Evolutionary conservation across 2,797 vertebrate species (phyloP).

Genomic region (Lepus townsendii): DNA sequence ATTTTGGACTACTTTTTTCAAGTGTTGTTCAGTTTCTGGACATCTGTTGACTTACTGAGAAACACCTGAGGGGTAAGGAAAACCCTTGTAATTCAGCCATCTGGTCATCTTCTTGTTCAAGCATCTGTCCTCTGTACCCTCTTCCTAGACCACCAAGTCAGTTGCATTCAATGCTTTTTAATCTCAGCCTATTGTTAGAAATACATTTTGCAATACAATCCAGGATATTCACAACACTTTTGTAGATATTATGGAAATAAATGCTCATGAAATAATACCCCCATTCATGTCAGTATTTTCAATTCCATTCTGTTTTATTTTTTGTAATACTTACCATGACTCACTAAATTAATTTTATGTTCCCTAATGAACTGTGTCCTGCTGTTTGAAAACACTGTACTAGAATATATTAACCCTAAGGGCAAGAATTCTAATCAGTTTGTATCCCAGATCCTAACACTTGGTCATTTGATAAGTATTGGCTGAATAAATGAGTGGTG

Average conservation of each 20-base stretch:
- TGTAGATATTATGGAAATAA: constrained; percentile 38
- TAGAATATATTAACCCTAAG: constrained; percentile 59
- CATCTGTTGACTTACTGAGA: constrained; percentile 75
- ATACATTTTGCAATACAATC: constrained; percentile 14
- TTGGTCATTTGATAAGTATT: constrained; percentile 5
- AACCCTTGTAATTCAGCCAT: constrained; percentile 71
- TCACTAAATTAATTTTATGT: constrained; percentile 76
- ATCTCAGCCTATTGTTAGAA: constrained; percentile 59
- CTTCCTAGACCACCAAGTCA: constrained; percentile 59
- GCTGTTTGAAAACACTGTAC: constrained; percentile 68
- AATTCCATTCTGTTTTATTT: constrained; percentile 39
- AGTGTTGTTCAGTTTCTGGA: constrained; percentile 67
- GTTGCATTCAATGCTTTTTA: constrained; percentile 12
- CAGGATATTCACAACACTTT: neutral
- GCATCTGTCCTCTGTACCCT: constrained; percentile 70
- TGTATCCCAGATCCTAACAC: constrained; percentile 7
- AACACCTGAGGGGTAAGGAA: constrained; percentile 78
- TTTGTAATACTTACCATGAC: constrained; percentile 59
- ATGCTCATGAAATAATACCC: constrained; percentile 17
- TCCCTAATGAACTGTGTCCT: constrained; percentile 70
- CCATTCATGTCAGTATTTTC: constrained; percentile 29
- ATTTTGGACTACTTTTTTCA: constrained; percentile 37
- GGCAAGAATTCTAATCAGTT: constrained; percentile 60
- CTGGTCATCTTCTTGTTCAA: constrained; percentile 77
- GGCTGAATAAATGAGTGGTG: constrained; percentile 55